phyloP scores from a whole-genome alignment of 2,888 invertebrate species.

The Limnephilus marmoratus region DNA sequence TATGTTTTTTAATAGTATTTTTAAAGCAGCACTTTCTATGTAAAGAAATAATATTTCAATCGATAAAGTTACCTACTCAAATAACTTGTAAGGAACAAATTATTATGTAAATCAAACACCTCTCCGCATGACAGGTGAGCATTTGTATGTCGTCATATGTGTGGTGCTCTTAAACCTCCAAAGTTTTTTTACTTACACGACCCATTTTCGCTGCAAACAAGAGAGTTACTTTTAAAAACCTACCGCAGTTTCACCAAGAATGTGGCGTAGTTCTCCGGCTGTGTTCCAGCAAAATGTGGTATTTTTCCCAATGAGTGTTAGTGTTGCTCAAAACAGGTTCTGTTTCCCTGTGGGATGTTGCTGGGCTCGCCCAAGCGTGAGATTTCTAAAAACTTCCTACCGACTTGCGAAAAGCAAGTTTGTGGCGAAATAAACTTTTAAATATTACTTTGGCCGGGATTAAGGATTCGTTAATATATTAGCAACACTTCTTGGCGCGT shows the following conservation, averaged over 20 bases:
- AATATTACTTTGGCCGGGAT: slow-evolving; percentile 60
- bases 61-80: background rate
- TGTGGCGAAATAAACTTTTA: slow-evolving; percentile 59
- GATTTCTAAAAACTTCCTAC: slow-evolving; percentile 54
- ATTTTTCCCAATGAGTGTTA: slow-evolving; percentile 37
- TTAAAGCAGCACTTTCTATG: background rate
- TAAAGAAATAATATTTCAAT: background rate
- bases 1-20: background rate
- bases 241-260: slow-evolving; percentile 27
- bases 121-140: background rate
- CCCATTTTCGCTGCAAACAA: background rate
- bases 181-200: background rate
- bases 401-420: slow-evolving; percentile 49
- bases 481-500: slow-evolving; percentile 41
- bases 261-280: slow-evolving; percentile 19
- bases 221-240: slow-evolving; percentile 22
- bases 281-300: slow-evolving; percentile 24
- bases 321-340: slow-evolving; percentile 29
- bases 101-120: background rate
- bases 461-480: slow-evolving; percentile 57
- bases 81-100: background rate
- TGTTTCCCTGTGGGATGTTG: slow-evolving; percentile 43
- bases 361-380: slow-evolving; percentile 50
- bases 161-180: background rate
- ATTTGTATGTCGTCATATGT: background rate